A percentile compares a stretch with the other conserved stretches of the same genome.
phyloP scores from a whole-genome alignment of 2,797 vertebrate genomes.

The Poecile montanus region DNA sequence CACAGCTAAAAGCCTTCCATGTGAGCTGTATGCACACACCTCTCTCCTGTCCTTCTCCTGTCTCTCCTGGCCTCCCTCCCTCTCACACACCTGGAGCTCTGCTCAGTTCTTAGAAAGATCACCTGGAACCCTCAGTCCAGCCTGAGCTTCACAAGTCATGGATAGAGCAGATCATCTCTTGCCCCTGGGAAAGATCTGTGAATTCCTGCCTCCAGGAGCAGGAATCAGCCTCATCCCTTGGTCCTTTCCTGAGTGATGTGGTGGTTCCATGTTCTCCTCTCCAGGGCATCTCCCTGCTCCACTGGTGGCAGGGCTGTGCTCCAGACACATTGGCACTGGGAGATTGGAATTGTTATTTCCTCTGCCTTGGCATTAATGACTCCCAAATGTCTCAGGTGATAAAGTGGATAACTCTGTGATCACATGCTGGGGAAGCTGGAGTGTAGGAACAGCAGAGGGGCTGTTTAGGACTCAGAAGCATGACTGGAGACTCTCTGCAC shows the following conservation, averaged over 20 bases:
- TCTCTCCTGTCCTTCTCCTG: background rate
- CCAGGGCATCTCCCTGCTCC: background rate
- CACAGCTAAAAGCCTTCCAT: background rate
- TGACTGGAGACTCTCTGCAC: background rate
- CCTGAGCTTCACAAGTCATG: background rate
- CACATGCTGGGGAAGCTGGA: background rate
- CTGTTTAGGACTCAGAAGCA: background rate
- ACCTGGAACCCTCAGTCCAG: background rate
- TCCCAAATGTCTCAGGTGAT: background rate
- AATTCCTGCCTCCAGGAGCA: background rate
- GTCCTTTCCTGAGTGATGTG: background rate
- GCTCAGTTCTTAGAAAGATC: background rate
- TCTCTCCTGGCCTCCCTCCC: background rate
- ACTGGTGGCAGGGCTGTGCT: background rate
- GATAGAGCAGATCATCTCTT: background rate
- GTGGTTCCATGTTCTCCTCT: background rate
- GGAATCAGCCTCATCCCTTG: background rate
- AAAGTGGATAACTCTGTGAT: background rate
- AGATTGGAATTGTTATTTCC: background rate
- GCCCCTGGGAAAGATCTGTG: background rate
- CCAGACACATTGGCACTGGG: background rate
- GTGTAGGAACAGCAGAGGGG: background rate
- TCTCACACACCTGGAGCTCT: background rate
- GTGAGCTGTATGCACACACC: background rate
- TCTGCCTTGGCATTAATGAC: background rate